Base-by-base conservation (phyloP, 2,888 invertebrate species). In the Drepanosiphum platanoidis region DNA sequence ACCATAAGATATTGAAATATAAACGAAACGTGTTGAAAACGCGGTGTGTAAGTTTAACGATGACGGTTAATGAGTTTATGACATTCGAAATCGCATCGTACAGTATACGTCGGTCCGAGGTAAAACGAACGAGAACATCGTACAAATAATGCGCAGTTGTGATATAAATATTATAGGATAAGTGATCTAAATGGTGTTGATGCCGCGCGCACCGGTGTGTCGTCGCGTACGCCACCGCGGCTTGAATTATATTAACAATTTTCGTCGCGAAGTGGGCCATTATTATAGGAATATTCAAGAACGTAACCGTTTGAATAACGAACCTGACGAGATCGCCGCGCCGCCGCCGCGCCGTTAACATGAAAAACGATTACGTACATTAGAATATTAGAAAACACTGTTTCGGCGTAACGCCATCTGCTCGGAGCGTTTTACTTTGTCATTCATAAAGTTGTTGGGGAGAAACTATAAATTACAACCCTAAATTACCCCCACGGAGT, bases 401-500 rank as follows among this genome's bases (percentile, higher is more conserved):
- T 66, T 34, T 66, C 66, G 15, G 18, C 66, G 7, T 15, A 66
- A 66, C 70, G 30, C 72, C 72, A 74, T 46, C 72, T 74, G 72
- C n/a, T 30, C 18, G 42, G 9, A 46, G 34, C 46, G 36, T n/a
- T 39, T 18, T 74, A 46, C 7, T 68, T 68, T 34, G 34, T 68
- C 46, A 74, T 74, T 74, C 46, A 46, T 27, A 46, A 74, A 74
- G 42, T 74, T 46, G 46, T 74, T 30, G 15, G n/a, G 30, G 46
- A 46, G 30, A 30, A 46, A 46, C 72, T n/a, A 74, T 74, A 74
- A 74, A 74, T 74, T 46, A 74, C 30, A 36, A 42, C 30, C 22
- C 30, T 27, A 46, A 74, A 74, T 74, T 74, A 74, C 46, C 46
- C n/a, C 8, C 71, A 46, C 5, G 4, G n/a, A n/a, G 9, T 30